A percentile compares a stretch with the other conserved stretches of the same genome.
Evolutionary conservation across 2,797 vertebrate genomes (phyloP).

Genomic region (Hyperoplus lanceolatus): DNA sequence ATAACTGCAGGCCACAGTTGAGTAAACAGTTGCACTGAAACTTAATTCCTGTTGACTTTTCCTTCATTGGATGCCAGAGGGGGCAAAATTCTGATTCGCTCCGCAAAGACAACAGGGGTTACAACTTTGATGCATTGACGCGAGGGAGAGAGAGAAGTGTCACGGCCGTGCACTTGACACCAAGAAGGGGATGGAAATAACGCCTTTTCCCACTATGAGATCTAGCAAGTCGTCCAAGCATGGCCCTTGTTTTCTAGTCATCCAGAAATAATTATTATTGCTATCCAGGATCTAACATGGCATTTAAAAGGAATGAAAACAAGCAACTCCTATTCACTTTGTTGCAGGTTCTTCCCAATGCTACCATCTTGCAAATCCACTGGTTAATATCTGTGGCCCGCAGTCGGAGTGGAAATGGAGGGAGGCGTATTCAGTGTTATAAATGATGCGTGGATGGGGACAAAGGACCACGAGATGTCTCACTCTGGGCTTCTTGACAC

Average conservation of each 20-base stretch:
- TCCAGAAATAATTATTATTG: constrained; percentile 50
- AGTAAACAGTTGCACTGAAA: constrained; percentile 99
- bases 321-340: constrained; percentile 10
- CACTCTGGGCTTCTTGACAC: constrained; percentile 63
- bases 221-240: constrained; percentile 47
- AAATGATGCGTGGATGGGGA: constrained; percentile 64
- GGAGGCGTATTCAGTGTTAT: constrained; percentile 69
- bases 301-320: constrained; percentile 41
- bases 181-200: constrained; percentile 62
- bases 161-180: constrained; percentile 84
- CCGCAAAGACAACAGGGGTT: constrained; percentile 95
- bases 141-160: constrained; percentile 83
- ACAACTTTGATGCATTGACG: constrained; percentile 95
- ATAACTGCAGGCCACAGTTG: constrained; percentile 99
- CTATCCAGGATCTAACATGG: constrained; percentile 44
- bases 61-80: constrained; percentile 96
- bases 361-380: constrained; percentile 54
- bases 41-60: constrained; percentile 99
- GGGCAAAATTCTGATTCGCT: constrained; percentile 92
- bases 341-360: constrained; percentile 35
- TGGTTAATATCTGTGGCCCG: constrained; percentile 59
- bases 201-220: constrained; percentile 50
- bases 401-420: constrained; percentile 47
- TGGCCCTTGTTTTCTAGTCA: constrained; percentile 57
- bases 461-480: constrained; percentile 61